phyloP scores from a whole-genome alignment of 2,888 invertebrate genomes.

The Agonopterix arenella region DNA sequence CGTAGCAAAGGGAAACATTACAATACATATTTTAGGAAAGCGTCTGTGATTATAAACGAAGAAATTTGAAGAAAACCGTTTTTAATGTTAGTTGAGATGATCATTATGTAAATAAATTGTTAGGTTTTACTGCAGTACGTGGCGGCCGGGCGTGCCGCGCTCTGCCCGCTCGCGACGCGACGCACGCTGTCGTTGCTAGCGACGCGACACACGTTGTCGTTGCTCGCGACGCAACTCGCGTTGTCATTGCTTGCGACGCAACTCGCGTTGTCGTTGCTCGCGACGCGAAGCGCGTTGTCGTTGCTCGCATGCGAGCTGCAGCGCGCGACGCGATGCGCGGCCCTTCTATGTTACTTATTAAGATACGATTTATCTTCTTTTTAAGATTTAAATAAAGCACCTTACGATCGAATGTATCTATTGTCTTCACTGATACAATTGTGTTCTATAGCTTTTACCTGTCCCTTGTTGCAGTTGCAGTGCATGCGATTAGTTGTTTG shows the following conservation, averaged over 20 bases:
- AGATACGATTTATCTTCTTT: slow-evolving; percentile 30
- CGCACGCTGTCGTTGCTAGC: not conserved
- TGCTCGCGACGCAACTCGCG: slow-evolving; percentile 19
- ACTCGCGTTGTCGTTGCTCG: not conserved
- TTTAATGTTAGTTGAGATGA: slow-evolving; percentile 54
- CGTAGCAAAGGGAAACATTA: slow-evolving; percentile 53
- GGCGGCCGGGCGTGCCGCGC: slow-evolving; percentile 7
- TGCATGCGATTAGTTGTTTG: slow-evolving; percentile 17
- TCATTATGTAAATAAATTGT: slow-evolving; percentile 48
- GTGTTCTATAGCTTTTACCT: slow-evolving; percentile 26
- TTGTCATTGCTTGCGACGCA: too few relatives aligned
- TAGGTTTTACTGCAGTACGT: slow-evolving; percentile 43
- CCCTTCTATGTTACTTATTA: slow-evolving; percentile 35
- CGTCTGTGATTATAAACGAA: slow-evolving; percentile 76
- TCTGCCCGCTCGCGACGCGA: not conserved
- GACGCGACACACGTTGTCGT: not conserved
- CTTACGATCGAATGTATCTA: slow-evolving; percentile 23
- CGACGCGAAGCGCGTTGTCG: not conserved
- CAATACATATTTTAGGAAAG: slow-evolving; percentile 73
- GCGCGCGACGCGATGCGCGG: slow-evolving; percentile 22
- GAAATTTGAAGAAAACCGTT: slow-evolving; percentile 69
- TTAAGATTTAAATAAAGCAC: slow-evolving; percentile 31
- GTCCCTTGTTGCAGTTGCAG: slow-evolving; percentile 22
- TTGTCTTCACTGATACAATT: slow-evolving; percentile 27
- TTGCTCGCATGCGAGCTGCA: too few relatives aligned